Base-by-base conservation (phyloP, 1,140 invertebrate species). In the Aleiodes sp. region DNA sequence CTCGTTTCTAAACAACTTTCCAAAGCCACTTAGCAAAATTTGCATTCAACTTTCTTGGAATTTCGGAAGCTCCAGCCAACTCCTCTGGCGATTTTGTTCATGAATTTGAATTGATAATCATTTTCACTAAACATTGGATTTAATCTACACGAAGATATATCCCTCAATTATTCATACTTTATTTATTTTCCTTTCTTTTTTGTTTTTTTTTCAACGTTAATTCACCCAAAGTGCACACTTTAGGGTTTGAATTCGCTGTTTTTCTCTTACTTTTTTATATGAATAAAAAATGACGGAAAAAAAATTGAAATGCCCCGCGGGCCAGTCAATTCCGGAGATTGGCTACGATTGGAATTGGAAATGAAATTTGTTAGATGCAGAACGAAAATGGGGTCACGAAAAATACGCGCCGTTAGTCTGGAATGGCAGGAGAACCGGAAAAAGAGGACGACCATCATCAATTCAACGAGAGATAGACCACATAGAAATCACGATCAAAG, bases 301-400 rank as follows among this genome's bases (percentile, higher is more conserved):
- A 70, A 70, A 64, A 67, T 26, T 46, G 52, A n/a, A 71, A 71
- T 37, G 26, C 35, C 28, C 28, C 28, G 61, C 26, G 43, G 67
- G 62, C 62, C 52, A 66, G 62, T 68, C 65, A 71, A 71, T 70
- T 74, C 46, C 60, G 46, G 64, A 70, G 70, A 71, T 70, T 74
- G 70, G 67, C 29, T 71, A 39, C 43, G 28, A 71, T 74, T 72
- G 75, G 76, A 79, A 80, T 79, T 78, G 77, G 74, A 79, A 80
- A 80, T 77, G 75, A 79, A 79, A 79, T 79, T 78, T 76, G 69
- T 72, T 76, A 71, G 70, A 78, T 68, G 71, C 63, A 64, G 61
- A 62, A 63, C 57, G 67, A 52, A 52, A 68, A 68, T 28, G 57
- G 61, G 66, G 66, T 68, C 66, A 68, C 66, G 59, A 31, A 68